Evolutionary conservation across 2,888 invertebrate genomes (phyloP).

Genomic region (Nomada lathburiana): DNA sequence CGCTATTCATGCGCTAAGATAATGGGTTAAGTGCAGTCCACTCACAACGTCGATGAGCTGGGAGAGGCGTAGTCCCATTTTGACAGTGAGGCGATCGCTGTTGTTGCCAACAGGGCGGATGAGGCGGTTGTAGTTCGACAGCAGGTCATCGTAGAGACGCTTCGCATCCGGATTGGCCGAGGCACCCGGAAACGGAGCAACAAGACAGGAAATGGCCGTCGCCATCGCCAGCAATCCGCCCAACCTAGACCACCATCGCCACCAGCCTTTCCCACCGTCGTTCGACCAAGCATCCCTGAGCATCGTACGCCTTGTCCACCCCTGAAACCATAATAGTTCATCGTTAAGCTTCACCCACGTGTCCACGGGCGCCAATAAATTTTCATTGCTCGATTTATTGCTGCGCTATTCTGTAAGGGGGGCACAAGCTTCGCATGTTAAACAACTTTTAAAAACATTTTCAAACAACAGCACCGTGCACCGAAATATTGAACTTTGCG

Average conservation of each 20-base stretch:
- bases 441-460: too few relatives aligned
- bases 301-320: slow-evolving; percentile 95
- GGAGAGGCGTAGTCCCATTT: slow-evolving; percentile 95
- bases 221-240: slow-evolving; percentile 89
- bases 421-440: too few relatives aligned
- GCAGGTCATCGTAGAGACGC: slow-evolving; percentile 97
- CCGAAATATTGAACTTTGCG: background rate
- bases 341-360: background rate
- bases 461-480: too few relatives aligned
- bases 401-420: background rate
- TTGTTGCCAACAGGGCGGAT: slow-evolving; percentile 97
- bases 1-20: slow-evolving; percentile 51
- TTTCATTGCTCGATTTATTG: too few relatives aligned
- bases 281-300: slow-evolving; percentile 86
- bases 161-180: slow-evolving; percentile 96
- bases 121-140: slow-evolving; percentile 97
- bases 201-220: slow-evolving; percentile 87
- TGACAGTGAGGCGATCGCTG: slow-evolving; percentile 96
- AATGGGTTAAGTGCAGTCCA: slow-evolving; percentile 80
- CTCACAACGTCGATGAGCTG: slow-evolving; percentile 97
- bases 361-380: background rate
- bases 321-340: slow-evolving; percentile 85
- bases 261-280: slow-evolving; percentile 83
- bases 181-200: slow-evolving; percentile 85
- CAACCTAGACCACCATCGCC: slow-evolving; percentile 76